Evolutionary conservation across 2,113 vertebrate genomes (phyloP).

Genomic region (Apteryx mantelli): DNA sequence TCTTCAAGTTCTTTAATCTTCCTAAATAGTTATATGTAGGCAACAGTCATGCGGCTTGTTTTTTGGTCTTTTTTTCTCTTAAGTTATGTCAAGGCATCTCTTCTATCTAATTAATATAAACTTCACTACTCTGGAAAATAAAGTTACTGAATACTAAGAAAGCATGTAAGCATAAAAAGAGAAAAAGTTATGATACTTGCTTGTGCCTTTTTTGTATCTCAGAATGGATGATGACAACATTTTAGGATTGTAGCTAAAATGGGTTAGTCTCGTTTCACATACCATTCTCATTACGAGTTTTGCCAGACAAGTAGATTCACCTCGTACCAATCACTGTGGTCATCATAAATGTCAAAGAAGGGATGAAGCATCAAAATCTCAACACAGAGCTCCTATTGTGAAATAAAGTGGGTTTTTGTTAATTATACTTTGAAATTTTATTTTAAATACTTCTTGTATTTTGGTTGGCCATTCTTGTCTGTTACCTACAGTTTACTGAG

Average conservation of each 20-base stretch:
- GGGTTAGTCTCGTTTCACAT: accelerated
- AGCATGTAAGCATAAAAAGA: not conserved
- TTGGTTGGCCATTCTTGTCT: not conserved
- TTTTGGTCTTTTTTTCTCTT: not conserved
- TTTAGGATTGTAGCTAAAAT: not conserved
- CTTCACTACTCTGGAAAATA: not conserved
- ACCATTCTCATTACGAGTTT: not conserved
- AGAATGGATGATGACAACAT: not conserved
- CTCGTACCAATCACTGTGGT: not conserved
- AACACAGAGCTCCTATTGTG: not conserved
- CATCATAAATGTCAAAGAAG: not conserved
- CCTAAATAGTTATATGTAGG: not conserved
- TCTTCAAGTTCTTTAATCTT: not conserved
- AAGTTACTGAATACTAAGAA: not conserved
- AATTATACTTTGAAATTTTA: not conserved
- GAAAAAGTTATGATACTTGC: not conserved
- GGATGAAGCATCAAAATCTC: not conserved
- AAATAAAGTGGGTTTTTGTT: not conserved
- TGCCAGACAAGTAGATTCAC: not conserved
- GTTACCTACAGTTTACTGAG: not conserved
- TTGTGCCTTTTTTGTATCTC: not conserved
- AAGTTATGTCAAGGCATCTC: not conserved
- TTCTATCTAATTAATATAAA: not conserved
- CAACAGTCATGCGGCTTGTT: not conserved
- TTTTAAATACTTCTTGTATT: not conserved